Evolutionary conservation across 2,888 invertebrate genomes (phyloP), one percentile per base, ranked within the genome.

Genomic region (Onthophagus sagittarius): DNA sequence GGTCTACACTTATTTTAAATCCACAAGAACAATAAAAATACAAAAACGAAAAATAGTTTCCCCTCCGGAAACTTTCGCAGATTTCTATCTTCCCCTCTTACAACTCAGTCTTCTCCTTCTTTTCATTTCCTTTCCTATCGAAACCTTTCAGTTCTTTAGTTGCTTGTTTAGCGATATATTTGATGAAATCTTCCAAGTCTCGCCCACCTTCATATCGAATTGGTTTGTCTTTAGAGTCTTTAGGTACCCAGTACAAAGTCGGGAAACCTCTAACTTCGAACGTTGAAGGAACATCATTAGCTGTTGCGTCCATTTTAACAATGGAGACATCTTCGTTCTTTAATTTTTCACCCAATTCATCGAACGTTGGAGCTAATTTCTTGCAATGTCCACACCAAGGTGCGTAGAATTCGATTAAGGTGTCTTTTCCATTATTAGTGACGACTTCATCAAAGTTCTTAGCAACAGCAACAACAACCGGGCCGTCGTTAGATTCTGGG

Each of bases 331-430:
- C 90, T 87, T 99, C 99, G 78, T 92, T 88, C 80, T 90, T 90
- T 83, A 98, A 91, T 88, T 94, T 95, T 74, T 93, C 92, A 62
- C 95, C 99, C 39, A 99, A 88, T 86, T 99, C 98, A 75, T 98
- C 98, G 86, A 90, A 99, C 72, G 95, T 89, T 15, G 99, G 99
- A 1, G 95, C 90, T 69, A 99, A 89, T 85, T 94, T 95, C 87
- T 99, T 99, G 88, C 99, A 99, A 84, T 99, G 99, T 78, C 99
- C 98, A 85, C 97, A 98, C 98, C 98, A 99, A 0, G 98, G 98
- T 53, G 99, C 99, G 86, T 99, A 99, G 88, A 99, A 99, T 87
- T 99, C 99, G 79, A 99, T 90, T 64, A 99, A 89, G 1, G 96
- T 95, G 84, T 99, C 99, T 83, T 96, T 94, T 39, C 89, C 94